phyloP scores from a whole-genome alignment of 2,113 vertebrate species.

The Anser brachyrhynchus region DNA sequence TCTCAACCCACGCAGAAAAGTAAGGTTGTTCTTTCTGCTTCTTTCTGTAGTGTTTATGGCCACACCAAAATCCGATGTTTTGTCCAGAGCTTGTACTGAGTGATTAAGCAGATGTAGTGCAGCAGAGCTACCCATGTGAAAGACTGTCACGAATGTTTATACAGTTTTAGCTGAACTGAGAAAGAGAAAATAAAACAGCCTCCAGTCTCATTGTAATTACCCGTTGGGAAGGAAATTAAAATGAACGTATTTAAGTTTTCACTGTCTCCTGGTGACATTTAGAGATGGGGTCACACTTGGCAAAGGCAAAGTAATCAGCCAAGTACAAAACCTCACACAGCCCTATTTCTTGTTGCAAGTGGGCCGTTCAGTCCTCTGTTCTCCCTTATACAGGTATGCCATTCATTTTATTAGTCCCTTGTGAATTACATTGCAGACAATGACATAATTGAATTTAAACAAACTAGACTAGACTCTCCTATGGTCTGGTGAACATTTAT shows the following conservation, averaged over 20 bases:
- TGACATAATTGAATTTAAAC: constrained; percentile 50
- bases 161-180: background rate
- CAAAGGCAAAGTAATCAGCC: background rate
- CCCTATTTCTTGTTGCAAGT: background rate
- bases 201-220: background rate
- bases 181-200: background rate
- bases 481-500: constrained; percentile 63
- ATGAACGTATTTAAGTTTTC: constrained; percentile 18
- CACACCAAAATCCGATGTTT: background rate
- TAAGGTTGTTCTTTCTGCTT: background rate
- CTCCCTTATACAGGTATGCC: background rate
- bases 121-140: background rate
- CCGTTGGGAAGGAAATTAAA: constrained; percentile 5
- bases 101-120: background rate
- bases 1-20: background rate
- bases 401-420: background rate
- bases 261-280: background rate
- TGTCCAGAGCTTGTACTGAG: background rate
- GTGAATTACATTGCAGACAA: constrained; percentile 27
- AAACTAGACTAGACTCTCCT: constrained; percentile 37
- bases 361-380: background rate
- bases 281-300: background rate
- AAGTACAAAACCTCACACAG: background rate
- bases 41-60: background rate
- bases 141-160: background rate